Evolutionary conservation across 2,113 vertebrate species (phyloP).

Genomic region (Crotophaga sulcirostris): DNA sequence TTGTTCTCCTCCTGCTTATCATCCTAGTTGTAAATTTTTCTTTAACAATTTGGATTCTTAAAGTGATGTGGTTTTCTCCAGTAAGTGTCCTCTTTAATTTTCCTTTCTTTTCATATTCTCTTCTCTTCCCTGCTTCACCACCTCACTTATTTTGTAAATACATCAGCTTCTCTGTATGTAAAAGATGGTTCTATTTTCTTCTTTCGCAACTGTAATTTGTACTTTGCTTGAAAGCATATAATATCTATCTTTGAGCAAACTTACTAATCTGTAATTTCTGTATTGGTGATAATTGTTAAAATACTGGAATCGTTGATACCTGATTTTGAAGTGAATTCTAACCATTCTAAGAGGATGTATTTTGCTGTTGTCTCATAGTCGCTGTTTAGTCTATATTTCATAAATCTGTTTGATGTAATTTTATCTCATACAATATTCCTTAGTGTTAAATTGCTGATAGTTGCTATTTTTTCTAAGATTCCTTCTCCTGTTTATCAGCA

Average conservation of each 20-base stretch:
- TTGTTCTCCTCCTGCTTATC: conserved; percentile 90
- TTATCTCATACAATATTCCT: not conserved
- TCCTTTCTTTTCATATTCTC: not conserved
- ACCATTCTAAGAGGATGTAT: not conserved
- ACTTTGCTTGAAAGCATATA: not conserved
- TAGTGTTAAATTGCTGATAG: not conserved
- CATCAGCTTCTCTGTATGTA: not conserved
- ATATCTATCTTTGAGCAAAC: not conserved
- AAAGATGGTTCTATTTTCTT: not conserved
- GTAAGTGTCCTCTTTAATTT: conserved; percentile 76
- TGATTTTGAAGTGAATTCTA: not conserved
- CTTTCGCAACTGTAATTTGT: not conserved
- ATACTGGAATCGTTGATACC: not conserved
- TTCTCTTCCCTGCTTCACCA: not conserved
- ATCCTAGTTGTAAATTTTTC: conserved; percentile 92
- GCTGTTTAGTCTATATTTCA: not conserved
- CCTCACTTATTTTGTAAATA: not conserved
- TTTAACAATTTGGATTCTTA: conserved; percentile 95
- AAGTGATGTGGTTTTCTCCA: conserved; percentile 97
- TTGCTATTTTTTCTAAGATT: not conserved
- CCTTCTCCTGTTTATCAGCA: not conserved
- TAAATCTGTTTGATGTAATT: not conserved
- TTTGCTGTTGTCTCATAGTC: not conserved
- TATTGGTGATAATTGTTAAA: not conserved
- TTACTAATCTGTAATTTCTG: not conserved